A percentile compares a stretch with the other conserved stretches of the same genome.
These are phyloP conservation scores for Notothenia rossii DNA, from an alignment of 2,113 vertebrate genomes.

Conservation along the genomic window DNA sequence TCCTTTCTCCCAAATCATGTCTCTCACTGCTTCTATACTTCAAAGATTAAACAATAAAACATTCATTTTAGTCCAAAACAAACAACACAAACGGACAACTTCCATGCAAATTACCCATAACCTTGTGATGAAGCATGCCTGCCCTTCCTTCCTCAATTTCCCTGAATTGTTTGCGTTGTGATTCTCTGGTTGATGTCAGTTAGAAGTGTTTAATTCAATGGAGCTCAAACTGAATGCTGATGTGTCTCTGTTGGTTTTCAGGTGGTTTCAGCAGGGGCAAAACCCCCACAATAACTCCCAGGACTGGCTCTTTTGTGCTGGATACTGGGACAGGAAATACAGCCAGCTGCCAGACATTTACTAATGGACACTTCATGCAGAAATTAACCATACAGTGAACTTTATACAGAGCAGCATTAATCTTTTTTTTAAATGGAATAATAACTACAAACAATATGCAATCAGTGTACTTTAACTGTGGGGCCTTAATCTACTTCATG, in stretches of 20 bases:
- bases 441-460: conserved; percentile 33
- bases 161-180: conserved; percentile 9
- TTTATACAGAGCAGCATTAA: conserved; percentile 4
- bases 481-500: conserved; percentile 55
- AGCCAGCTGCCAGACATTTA: conserved; percentile 95
- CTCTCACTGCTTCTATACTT: background rate
- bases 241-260: conserved; percentile 67
- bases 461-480: conserved; percentile 32
- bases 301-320: conserved; percentile 95
- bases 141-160: background rate
- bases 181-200: background rate
- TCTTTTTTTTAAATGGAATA: conserved; percentile 14
- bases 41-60: background rate
- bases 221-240: conserved; percentile 6
- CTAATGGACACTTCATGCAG: conserved; percentile 75
- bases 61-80: background rate
- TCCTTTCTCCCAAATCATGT: background rate
- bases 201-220: background rate
- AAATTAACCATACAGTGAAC: background rate
- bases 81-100: background rate
- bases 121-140: conserved; percentile 9
- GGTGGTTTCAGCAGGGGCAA: conserved; percentile 95
- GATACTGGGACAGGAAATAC: conserved; percentile 97
- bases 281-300: conserved; percentile 92
- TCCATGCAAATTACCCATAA: conserved; percentile 6